phyloP scores from a whole-genome alignment of 2,888 invertebrate species.

The Baronia brevicornis region DNA sequence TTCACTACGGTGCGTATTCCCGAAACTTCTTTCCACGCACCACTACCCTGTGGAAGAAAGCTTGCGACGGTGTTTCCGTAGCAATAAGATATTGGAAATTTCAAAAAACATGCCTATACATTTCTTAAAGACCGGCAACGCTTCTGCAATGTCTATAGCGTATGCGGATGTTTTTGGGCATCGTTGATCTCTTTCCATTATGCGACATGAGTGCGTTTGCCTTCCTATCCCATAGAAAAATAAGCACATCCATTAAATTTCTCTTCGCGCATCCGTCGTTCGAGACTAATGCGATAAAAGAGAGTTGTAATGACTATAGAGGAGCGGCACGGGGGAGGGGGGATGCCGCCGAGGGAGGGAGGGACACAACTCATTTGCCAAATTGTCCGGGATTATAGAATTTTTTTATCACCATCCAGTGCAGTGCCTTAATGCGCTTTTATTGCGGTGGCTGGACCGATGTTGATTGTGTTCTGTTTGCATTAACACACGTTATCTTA shows the following conservation, averaged over 20 bases:
- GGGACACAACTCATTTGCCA: slow-evolving; percentile 43
- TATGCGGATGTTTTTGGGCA: too few relatives aligned
- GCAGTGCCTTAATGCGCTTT: slow-evolving; percentile 23
- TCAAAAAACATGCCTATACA: too few relatives aligned
- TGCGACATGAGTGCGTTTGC: not conserved
- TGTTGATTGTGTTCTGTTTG: not conserved
- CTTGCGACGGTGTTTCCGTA: too few relatives aligned
- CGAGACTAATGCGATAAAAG: slow-evolving; percentile 48
- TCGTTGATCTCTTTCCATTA: slow-evolving; percentile 1
- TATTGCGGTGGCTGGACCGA: slow-evolving; percentile 4
- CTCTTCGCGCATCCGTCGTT: slow-evolving; percentile 26
- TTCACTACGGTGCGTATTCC: too few relatives aligned
- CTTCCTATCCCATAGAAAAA: too few relatives aligned
- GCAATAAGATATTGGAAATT: too few relatives aligned
- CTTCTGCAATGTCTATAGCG: too few relatives aligned
- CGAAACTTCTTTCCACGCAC: too few relatives aligned
- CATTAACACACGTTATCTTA: not conserved
- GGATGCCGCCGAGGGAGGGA: slow-evolving; percentile 13
- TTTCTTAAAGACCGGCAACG: too few relatives aligned
- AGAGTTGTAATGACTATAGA: slow-evolving; percentile 38
- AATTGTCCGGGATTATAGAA: slow-evolving; percentile 46
- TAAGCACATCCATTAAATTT: slow-evolving; percentile 13
- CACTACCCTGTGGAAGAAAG: too few relatives aligned
- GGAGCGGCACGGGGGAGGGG: slow-evolving; percentile 17
- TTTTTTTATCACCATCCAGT: slow-evolving; percentile 28